Conservation (phyloP, 2,113 vertebrate species). For the Paratilapia polleni region DNA sequence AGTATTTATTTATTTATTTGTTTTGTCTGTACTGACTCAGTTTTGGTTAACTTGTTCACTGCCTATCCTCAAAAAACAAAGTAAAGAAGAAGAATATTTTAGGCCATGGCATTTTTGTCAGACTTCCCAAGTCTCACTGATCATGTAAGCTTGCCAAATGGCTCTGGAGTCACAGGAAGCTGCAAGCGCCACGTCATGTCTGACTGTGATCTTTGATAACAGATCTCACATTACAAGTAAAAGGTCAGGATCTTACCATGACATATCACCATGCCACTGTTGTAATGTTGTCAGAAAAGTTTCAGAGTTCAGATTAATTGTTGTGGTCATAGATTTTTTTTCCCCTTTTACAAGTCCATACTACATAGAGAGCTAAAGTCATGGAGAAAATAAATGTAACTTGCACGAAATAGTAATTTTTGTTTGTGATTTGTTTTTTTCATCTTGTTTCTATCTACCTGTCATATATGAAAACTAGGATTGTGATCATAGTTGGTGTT, state of each 20-base stretch:
- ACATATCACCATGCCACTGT: background rate
- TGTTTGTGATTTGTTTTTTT: background rate
- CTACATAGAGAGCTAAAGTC: background rate
- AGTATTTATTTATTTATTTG: slow-evolving; percentile 2
- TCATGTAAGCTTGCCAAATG: slow-evolving; percentile 35
- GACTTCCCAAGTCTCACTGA: slow-evolving; percentile 11
- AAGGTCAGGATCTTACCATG: slow-evolving; percentile 45
- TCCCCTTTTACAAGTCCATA: background rate
- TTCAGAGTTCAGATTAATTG: background rate
- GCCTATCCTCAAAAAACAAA: background rate
- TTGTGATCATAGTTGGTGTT: background rate
- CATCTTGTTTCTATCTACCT: background rate
- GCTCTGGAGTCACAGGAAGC: slow-evolving; percentile 40
- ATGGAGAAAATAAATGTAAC: background rate
- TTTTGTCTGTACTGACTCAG: background rate
- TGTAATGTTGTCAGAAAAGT: background rate
- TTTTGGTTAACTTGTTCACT: background rate
- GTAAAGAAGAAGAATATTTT: background rate
- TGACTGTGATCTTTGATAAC: slow-evolving; percentile 44
- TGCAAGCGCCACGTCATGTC: slow-evolving; percentile 60
- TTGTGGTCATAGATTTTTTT: background rate
- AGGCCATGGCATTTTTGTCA: background rate
- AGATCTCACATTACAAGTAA: slow-evolving; percentile 46
- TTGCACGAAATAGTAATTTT: background rate
- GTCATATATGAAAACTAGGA: background rate